Base-by-base conservation (phyloP, 1,140 invertebrate genomes). In the Diabrotica undecimpunctata region DNA sequence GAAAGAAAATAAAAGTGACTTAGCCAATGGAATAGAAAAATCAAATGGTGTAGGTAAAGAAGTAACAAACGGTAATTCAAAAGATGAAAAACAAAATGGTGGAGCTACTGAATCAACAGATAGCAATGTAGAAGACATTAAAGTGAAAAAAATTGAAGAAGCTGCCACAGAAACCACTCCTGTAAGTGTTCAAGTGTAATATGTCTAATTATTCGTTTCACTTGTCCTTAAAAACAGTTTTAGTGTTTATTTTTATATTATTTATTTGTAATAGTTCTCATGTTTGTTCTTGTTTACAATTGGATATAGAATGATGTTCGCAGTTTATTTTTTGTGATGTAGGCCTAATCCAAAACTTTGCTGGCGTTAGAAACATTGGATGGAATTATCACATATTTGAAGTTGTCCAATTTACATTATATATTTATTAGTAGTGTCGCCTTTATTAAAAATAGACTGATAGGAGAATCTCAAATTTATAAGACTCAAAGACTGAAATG, bases 161-260 rank as follows among this genome's bases (percentile, higher is more conserved):
- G 54, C 63, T 38, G 58, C 63, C 38, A 13, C 63, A n/a, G 63
- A 68, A 53, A 63, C 63, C 65, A 59, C 64, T 46, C 60, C 67
- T 46, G 67, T 68, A 58, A 68, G 67, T 68, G 67, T 68, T 12
- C 63, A 68, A 53, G 66, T 65, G 25, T 68, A 68, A 68, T 65
- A 51, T 62, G 41, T 25, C 25, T 14, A 8, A 58, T 25, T 25
- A 25, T 41, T 64, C 58, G 36, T 65, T 59, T 14, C 57, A 10
- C 41, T 46, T 46, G n/a, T 46, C 8, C 41, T n/a, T 46, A 46
- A 8, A 46, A 46, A 46, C 41, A 57, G 50, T 46, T 46, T 46
- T 46, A 46, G 4, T 46, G 8, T 46, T 46, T 46, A 46, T 46
- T 46, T 46, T 46, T 61, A 61, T 25, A 36, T 59, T 65, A 60